Base-by-base conservation (phyloP, 2,888 invertebrate species). In the Copidosoma aretas region DNA sequence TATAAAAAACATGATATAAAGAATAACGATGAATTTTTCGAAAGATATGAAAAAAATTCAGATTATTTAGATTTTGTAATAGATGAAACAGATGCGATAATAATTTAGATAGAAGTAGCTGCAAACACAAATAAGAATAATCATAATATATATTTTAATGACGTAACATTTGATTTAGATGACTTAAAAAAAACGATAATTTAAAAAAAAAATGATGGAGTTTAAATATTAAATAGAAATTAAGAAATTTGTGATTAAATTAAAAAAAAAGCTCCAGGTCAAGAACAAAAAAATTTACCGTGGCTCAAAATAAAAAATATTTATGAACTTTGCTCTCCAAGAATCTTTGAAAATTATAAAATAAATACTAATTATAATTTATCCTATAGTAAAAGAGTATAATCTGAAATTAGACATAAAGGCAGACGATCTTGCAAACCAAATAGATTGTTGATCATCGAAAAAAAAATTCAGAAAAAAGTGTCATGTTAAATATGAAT, bases 241-340 rank as follows among this genome's bases (percentile, higher is more conserved):
- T 61, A 70, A 56, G 60, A 71, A 25, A 24, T 64, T 24, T 54
- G 56, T 14, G 25, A 65, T 14, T 32, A 46, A 60, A 66, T 72
- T 24, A 32, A 70, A 22, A 66, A 73, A 8, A 75, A 76, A 41
- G 75, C 78, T 10, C 76, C 77, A 10, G 77, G 75, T 1, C 76
- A 78, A 73, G 72, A 68, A n/a, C n/a, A n/a, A n/a, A 71, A 76
- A 66, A 76, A 77, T 10, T 61, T 77, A 10, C 72, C 75, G 8
- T 72, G 78, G 67, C 67, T 77, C 39, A 58, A 66, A 25, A 68
- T 75, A 53, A 62, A 68, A 12, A 59, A 75, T 66, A 64, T 74
- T 15, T 77, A 80, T 52, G 72, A 76, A 68, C 52, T 75, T 54
- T 72, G 74, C 56, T 78, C 75, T 54, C 76, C 75, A 19, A 73